Evolutionary conservation across 2,888 invertebrate species (phyloP).

Genomic region (Drosophila mercatorum): DNA sequence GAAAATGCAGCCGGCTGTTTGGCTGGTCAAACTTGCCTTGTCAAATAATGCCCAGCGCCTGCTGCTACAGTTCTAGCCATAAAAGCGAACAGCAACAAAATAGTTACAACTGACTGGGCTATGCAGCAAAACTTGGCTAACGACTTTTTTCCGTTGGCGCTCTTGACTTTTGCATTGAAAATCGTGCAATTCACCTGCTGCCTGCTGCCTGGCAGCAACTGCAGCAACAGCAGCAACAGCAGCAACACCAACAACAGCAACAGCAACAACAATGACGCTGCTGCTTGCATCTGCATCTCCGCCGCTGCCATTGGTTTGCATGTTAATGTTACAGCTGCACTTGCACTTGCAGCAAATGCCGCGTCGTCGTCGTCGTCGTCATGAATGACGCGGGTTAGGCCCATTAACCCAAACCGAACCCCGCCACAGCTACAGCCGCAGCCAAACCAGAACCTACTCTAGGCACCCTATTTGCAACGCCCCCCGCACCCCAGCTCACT

Average conservation of each 20-base stretch:
- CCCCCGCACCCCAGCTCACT: slow-evolving; percentile 10
- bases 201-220: slow-evolving; percentile 55
- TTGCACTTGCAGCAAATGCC: slow-evolving; percentile 76
- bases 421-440: neutral
- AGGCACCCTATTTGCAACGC: slow-evolving; percentile 11
- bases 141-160: slow-evolving; percentile 80
- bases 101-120: slow-evolving; percentile 65
- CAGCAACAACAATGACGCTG: slow-evolving; percentile 67
- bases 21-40: slow-evolving; percentile 39
- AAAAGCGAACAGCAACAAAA: slow-evolving; percentile 47
- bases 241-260: slow-evolving; percentile 58
- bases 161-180: slow-evolving; percentile 83
- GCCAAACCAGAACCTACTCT: slow-evolving; percentile 5
- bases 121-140: slow-evolving; percentile 77
- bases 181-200: slow-evolving; percentile 84
- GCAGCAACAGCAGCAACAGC: slow-evolving; percentile 55
- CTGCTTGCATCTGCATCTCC: slow-evolving; percentile 78
- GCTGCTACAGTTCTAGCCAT: slow-evolving; percentile 64
- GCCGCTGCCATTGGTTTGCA: slow-evolving; percentile 62
- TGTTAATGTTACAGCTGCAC: slow-evolving; percentile 81
- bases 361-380: slow-evolving; percentile 63
- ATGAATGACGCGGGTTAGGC: slow-evolving; percentile 73
- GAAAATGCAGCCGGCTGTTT: slow-evolving; percentile 53
- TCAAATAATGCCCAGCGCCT: slow-evolving; percentile 38
- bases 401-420: slow-evolving; percentile 25